Conservation (phyloP, 2,888 invertebrate genomes). For the Acleris sparsana region DNA sequence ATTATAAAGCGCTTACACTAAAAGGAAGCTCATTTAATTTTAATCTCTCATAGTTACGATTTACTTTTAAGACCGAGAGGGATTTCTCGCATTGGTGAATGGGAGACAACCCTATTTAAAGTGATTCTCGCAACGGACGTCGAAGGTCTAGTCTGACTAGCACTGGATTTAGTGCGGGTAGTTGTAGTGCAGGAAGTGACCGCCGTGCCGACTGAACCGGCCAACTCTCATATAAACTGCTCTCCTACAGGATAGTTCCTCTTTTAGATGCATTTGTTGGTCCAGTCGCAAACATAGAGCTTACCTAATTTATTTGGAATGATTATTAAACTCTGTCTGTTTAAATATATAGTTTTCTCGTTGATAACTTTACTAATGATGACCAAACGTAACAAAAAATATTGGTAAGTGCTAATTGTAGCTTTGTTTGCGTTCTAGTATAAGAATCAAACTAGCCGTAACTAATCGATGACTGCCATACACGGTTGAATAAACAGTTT, state of each 20-base stretch:
- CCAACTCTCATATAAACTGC: slow-evolving; percentile 38
- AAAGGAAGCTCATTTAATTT: slow-evolving; percentile 48
- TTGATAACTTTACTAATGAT: too few relatives aligned
- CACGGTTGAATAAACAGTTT: too few relatives aligned
- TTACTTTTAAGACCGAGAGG: not conserved
- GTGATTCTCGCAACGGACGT: slow-evolving; percentile 35
- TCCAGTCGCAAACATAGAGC: slow-evolving; percentile 6
- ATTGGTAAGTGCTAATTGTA: too few relatives aligned
- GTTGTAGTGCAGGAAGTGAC: slow-evolving; percentile 33
- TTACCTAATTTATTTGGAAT: not conserved
- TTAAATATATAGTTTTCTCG: too few relatives aligned
- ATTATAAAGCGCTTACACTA: slow-evolving; percentile 67
- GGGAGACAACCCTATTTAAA: slow-evolving; percentile 38
- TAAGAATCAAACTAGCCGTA: too few relatives aligned
- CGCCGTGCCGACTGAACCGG: slow-evolving; percentile 31
- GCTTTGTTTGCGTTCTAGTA: too few relatives aligned
- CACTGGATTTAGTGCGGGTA: slow-evolving; percentile 47
- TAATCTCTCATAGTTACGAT: slow-evolving; percentile 7
- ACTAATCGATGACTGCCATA: too few relatives aligned
- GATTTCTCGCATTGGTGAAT: not conserved
- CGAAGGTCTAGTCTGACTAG: slow-evolving; percentile 42
- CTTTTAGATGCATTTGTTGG: slow-evolving; percentile 20
- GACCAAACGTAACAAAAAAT: too few relatives aligned
- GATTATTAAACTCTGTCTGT: too few relatives aligned
- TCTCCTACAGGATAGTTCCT: slow-evolving; percentile 21